These are phyloP conservation scores for Laothoe populi DNA, from an alignment of 2,888 invertebrate species.

Conservation along the genomic window DNA sequence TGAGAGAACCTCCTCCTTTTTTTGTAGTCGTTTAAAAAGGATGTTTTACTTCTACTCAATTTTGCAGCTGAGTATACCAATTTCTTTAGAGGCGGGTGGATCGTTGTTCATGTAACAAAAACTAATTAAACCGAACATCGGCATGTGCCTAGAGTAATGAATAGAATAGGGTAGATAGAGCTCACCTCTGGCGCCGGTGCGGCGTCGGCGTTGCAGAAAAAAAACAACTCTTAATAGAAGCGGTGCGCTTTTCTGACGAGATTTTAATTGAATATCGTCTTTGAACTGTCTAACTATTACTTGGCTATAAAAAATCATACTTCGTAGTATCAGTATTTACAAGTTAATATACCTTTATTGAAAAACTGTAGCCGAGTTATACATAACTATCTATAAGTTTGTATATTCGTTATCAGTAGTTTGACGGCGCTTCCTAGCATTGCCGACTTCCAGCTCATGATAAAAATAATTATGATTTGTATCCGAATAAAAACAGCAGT, in stretches of 20 bases:
- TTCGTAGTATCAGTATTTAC: background rate
- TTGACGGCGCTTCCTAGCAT: too few species aligned
- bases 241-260: constrained; percentile 55
- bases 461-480: too few species aligned
- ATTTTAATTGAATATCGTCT: constrained; percentile 60
- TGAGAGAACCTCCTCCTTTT: too few species aligned
- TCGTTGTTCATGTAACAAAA: constrained; percentile 64
- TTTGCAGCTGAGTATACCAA: constrained; percentile 41
- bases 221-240: constrained; percentile 72
- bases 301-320: constrained; percentile 7
- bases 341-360: background rate
- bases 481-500: too few species aligned
- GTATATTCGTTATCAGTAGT: too few species aligned
- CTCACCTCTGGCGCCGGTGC: constrained; percentile 46
- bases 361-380: background rate
- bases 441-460: too few species aligned
- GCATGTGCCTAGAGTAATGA: constrained; percentile 68
- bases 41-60: constrained; percentile 35
- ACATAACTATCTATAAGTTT: background rate
- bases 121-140: constrained; percentile 47
- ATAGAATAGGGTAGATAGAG: constrained; percentile 55
- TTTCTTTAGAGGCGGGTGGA: constrained; percentile 54
- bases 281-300: constrained; percentile 30
- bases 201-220: constrained; percentile 43
- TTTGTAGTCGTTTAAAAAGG: too few species aligned